These are phyloP conservation scores for Tympanoctomys barrerae DNA, from an alignment of 2,797 vertebrate species.

Conservation along the genomic window DNA sequence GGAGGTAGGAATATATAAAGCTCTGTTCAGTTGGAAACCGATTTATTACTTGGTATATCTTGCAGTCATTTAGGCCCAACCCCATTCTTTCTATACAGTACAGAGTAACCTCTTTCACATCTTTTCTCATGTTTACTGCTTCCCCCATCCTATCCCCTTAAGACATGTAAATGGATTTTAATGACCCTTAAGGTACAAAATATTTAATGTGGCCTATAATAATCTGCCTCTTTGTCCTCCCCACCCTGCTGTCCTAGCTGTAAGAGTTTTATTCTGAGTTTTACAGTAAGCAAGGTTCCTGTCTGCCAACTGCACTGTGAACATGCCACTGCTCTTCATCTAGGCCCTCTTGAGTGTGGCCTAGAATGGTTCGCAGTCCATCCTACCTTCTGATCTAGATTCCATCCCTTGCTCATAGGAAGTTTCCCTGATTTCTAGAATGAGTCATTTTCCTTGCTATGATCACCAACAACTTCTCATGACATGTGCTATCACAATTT, in stretches of 20 bases:
- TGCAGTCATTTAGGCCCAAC: neutral
- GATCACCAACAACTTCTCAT: neutral
- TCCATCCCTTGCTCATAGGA: neutral
- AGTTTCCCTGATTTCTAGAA: neutral
- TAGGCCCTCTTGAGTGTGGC: neutral
- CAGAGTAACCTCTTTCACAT: slow-evolving; percentile 33
- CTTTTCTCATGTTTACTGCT: neutral
- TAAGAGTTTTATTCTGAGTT: neutral
- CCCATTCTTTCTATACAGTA: neutral
- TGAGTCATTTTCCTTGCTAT: neutral
- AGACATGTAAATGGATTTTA: slow-evolving; percentile 44
- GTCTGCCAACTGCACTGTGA: neutral
- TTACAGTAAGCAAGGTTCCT: neutral
- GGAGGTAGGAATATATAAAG: slow-evolving; percentile 28
- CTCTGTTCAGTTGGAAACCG: slow-evolving; percentile 44
- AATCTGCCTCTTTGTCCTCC: neutral
- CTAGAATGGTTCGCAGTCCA: neutral
- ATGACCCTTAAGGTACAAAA: neutral
- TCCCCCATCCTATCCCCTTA: neutral
- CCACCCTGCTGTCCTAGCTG: neutral
- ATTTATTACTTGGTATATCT: slow-evolving; percentile 47
- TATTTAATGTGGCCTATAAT: neutral
- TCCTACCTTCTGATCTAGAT: neutral
- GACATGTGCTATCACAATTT: neutral
- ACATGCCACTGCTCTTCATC: neutral